phyloP scores from a whole-genome alignment of 2,113 vertebrate species.

The Puffinus mauretanicus region DNA sequence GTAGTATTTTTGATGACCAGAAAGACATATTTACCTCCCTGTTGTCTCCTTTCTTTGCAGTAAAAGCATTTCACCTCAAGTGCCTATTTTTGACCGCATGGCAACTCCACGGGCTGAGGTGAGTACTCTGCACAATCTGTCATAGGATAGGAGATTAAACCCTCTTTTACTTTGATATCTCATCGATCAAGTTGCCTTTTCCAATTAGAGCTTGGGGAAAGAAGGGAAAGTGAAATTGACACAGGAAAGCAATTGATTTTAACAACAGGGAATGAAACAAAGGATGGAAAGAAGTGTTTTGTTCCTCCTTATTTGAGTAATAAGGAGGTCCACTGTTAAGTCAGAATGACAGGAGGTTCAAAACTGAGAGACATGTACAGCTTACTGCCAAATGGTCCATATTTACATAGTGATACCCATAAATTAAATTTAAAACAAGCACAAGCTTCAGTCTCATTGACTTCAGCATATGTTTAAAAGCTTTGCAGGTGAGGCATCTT shows the following conservation, averaged over 20 bases:
- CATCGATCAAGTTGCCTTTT: background rate
- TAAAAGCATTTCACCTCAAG: constrained; percentile 62
- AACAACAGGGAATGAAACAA: background rate
- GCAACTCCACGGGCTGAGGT: constrained; percentile 75
- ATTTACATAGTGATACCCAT: background rate
- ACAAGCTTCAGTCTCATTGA: background rate
- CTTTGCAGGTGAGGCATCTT: background rate
- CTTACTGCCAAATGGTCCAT: background rate
- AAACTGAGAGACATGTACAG: background rate
- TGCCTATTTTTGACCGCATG: constrained; percentile 27
- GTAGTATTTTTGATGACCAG: background rate
- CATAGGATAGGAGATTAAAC: background rate
- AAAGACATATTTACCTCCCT: background rate
- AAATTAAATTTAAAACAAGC: background rate
- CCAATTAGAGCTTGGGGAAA: background rate
- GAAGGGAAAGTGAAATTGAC: background rate
- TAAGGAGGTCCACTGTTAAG: background rate
- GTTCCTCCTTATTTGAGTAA: background rate
- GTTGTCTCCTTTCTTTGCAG: constrained; percentile 55
- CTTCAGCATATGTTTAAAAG: background rate
- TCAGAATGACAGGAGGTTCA: background rate
- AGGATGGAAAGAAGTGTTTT: background rate
- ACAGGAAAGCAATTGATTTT: background rate
- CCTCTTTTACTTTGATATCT: background rate
- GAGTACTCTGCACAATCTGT: background rate